Base-by-base conservation (phyloP, 2,113 vertebrate genomes). In the Colossoma macropomum region DNA sequence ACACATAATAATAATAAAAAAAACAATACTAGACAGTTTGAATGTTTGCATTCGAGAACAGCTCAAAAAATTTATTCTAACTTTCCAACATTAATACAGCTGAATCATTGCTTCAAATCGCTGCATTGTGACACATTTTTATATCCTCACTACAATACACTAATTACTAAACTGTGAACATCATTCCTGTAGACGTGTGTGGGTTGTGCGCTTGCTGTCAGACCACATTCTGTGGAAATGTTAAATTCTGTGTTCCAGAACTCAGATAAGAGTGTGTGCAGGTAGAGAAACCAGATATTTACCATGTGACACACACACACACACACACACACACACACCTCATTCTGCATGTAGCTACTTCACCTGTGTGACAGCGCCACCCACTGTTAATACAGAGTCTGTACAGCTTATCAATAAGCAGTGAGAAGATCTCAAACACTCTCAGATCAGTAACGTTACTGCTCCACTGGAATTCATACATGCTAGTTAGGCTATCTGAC, bases 331-430 rank as follows among this genome's bases (percentile, higher is more conserved):
- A n/a, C n/a, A n/a, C n/a, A 79, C 48, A 70, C 77, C 62, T 66
- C 41, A 45, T 9, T 45, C 41, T 13, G 21, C 45, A 3, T 38
- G 6, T 6, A 50, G 10, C 10, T 63, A n/a, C 34, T 71, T 66
- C 28, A 73, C 30, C 76, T 79, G 70, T 75, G 60, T 65, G 69
- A 38, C 60, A 68, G 70, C 32, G 50, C 82, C 82, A 79, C 77
- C 77, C 69, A 66, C 77, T 84, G 83, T 41, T 66, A 79, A 28
- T 13, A 74, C n/a, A 48, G 62, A 71, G 79, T 75, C 87, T 89
- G 87, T 91, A 88, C 84, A 32, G 41, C 69, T 83, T 69, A 68
- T 50, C 79, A 77, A 86, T 89, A 90, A 17, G 3, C 54, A 56
- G 3, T 21, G 1, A 56, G 4, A 56, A 56, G 17, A 56, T 4